Conservation (phyloP, 2,113 vertebrate genomes). For the Petrocephalus zakoni region DNA sequence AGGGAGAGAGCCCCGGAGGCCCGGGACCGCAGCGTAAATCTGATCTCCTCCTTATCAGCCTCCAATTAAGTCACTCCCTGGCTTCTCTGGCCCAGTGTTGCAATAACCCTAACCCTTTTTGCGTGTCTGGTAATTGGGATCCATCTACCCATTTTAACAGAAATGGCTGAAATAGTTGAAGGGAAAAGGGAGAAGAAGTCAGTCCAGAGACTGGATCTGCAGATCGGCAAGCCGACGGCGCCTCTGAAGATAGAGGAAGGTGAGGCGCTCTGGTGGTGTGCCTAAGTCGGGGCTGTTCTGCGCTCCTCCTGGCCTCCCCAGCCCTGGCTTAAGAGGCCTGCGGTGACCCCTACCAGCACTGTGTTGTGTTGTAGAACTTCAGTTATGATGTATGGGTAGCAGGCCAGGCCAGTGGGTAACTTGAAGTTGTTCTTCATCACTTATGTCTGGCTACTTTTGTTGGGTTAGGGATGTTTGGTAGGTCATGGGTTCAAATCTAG, state of each 20-base stretch:
- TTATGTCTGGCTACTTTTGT: background rate
- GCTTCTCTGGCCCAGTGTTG: background rate
- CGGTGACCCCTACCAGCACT: background rate
- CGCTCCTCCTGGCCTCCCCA: background rate
- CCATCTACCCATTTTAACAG: slow-evolving; percentile 20
- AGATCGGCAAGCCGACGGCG: slow-evolving; percentile 75
- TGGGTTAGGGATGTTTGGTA: background rate
- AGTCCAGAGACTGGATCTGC: slow-evolving; percentile 81
- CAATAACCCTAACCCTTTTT: background rate
- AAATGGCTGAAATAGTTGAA: slow-evolving; percentile 67
- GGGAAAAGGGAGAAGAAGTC: slow-evolving; percentile 92
- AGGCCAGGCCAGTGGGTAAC: too few species aligned
- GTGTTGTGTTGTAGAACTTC: background rate
- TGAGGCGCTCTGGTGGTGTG: slow-evolving; percentile 34
- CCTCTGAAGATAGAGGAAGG: slow-evolving; percentile 81
- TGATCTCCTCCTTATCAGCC: background rate
- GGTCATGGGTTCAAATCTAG: background rate
- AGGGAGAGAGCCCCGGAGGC: background rate
- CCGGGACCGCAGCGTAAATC: background rate
- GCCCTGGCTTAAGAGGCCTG: background rate
- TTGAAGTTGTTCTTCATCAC: too few species aligned
- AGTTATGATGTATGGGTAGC: background rate
- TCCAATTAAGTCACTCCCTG: background rate
- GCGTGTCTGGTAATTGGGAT: background rate
- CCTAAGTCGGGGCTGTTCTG: background rate